Conservation (phyloP, 2,888 invertebrate species). For the Parthenolecanium corni region DNA sequence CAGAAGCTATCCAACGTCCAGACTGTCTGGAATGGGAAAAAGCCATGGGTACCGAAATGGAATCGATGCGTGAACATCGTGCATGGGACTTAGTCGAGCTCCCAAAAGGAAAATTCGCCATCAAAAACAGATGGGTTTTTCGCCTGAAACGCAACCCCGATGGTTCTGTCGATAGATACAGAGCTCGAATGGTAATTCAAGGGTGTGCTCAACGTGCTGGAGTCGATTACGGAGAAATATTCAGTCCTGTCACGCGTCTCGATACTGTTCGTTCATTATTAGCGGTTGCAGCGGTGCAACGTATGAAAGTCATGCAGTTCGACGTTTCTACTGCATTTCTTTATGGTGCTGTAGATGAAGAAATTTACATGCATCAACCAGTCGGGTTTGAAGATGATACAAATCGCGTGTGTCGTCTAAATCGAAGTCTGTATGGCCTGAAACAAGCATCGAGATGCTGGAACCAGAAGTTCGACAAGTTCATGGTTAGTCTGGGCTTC, state of each 20-base stretch:
- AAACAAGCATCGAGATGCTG: slow-evolving; percentile 38
- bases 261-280: not conserved
- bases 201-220: slow-evolving; percentile 6
- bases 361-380: slow-evolving; percentile 1
- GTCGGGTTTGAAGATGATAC: not conserved
- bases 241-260: not conserved
- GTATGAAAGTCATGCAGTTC: not conserved
- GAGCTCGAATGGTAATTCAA: slow-evolving; percentile 13
- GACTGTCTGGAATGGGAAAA: slow-evolving; percentile 28
- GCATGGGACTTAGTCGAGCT: slow-evolving; percentile 34
- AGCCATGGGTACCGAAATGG: slow-evolving; percentile 34
- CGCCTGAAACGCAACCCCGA: slow-evolving; percentile 18
- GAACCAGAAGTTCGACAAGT: slow-evolving; percentile 35
- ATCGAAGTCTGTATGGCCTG: slow-evolving; percentile 37
- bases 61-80: slow-evolving; percentile 35
- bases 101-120: slow-evolving; percentile 28
- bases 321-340: not conserved
- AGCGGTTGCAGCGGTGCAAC: not conserved
- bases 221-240: slow-evolving; percentile 5
- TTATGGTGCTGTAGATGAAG: not conserved
- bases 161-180: not conserved
- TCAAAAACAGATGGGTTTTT: slow-evolving; percentile 27
- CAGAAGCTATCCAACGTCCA: slow-evolving; percentile 19
- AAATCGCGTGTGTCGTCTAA: slow-evolving; percentile 31
- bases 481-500: slow-evolving; percentile 29